Evolutionary conservation across 2,797 vertebrate genomes (phyloP).

Genomic region (Alectoris magna): DNA sequence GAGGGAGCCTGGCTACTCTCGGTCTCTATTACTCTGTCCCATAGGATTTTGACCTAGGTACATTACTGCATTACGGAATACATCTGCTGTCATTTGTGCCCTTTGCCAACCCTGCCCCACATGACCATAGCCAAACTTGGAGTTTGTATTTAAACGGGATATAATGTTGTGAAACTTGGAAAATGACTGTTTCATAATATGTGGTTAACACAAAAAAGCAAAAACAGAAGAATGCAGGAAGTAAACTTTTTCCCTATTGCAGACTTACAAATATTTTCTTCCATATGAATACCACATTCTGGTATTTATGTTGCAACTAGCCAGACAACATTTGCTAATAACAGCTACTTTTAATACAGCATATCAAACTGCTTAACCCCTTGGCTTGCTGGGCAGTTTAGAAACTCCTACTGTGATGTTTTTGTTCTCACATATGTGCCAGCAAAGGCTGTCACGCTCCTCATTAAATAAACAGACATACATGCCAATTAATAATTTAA

Average conservation of each 20-base stretch:
- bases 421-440: constrained; percentile 76
- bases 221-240: constrained; percentile 49
- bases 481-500: constrained; percentile 82
- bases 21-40: not conserved
- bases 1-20: not conserved
- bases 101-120: not conserved
- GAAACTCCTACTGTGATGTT: constrained; percentile 76
- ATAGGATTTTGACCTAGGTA: not conserved
- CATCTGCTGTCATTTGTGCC: not conserved
- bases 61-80: not conserved
- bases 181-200: constrained; percentile 18
- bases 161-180: not conserved
- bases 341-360: constrained; percentile 68
- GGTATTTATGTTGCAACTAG: constrained; percentile 65
- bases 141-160: not conserved
- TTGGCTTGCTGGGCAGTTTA: constrained; percentile 72
- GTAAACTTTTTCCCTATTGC: constrained; percentile 56
- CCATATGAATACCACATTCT: constrained; percentile 70
- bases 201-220: constrained; percentile 35
- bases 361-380: constrained; percentile 70
- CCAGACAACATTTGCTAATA: constrained; percentile 74
- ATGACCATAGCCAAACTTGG: not conserved
- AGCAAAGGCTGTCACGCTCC: constrained; percentile 76
- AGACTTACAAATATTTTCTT: constrained; percentile 65
- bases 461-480: constrained; percentile 79